Evolutionary conservation across 2,113 vertebrate species (phyloP).

Genomic region (Bombycilla garrulus): DNA sequence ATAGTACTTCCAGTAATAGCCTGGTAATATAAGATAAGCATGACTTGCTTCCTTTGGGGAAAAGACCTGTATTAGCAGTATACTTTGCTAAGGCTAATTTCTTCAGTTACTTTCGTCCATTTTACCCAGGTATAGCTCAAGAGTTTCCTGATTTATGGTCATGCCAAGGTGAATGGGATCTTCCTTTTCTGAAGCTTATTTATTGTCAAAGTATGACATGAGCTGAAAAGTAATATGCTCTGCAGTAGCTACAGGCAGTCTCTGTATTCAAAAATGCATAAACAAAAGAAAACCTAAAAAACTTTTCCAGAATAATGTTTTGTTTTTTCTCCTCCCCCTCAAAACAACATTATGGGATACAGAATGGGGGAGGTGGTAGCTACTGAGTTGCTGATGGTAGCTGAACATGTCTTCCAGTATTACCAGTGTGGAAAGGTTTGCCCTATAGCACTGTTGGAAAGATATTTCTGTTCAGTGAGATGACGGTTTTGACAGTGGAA

Average conservation of each 20-base stretch:
- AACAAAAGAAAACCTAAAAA: neutral
- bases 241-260: neutral
- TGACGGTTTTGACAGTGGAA: neutral
- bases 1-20: neutral
- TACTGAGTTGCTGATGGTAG: neutral
- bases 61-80: neutral
- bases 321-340: fast-evolving
- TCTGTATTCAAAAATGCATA: neutral
- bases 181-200: neutral
- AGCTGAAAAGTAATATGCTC: neutral
- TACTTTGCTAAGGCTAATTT: neutral
- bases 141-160: neutral
- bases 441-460: neutral
- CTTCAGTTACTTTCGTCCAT: neutral
- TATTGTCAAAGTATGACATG: neutral
- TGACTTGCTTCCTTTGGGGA: neutral
- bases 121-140: neutral
- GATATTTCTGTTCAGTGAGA: neutral
- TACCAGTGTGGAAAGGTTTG: neutral
- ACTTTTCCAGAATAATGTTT: neutral
- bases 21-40: neutral
- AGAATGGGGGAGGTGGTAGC: neutral
- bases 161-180: neutral
- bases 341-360: neutral
- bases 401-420: neutral